Conservation (phyloP, 2,113 vertebrate species). For the Baryphthengus martii region DNA sequence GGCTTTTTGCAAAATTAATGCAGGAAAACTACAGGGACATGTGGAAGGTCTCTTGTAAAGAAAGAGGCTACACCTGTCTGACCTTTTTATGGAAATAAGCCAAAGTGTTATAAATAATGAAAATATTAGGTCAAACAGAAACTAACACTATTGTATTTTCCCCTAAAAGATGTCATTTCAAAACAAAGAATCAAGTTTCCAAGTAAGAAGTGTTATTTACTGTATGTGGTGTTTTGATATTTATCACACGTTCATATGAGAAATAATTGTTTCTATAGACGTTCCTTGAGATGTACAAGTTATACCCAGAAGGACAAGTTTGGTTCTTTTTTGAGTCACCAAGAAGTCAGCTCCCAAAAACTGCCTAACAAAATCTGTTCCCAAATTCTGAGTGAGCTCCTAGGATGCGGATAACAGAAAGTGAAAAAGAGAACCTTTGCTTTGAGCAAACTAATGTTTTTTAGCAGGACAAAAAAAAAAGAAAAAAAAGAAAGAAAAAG, state of each 20-base stretch:
- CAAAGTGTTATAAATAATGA: background rate
- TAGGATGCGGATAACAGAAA: background rate
- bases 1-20: background rate
- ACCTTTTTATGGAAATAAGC: background rate
- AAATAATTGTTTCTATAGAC: background rate
- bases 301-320: background rate
- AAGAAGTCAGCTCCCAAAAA: background rate
- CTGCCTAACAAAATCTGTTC: background rate
- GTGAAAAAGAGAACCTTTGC: background rate
- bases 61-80: background rate
- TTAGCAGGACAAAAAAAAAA: background rate
- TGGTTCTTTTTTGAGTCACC: background rate
- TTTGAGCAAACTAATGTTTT: background rate
- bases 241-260: background rate
- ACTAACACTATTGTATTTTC: background rate
- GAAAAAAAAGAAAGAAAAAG: background rate
- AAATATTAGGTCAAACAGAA: background rate
- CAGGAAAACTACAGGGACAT: background rate
- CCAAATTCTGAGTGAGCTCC: background rate
- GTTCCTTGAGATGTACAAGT: background rate
- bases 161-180: background rate
- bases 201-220: background rate
- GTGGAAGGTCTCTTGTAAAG: background rate
- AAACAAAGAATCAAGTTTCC: background rate
- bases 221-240: background rate